Percentiles rank a stretch among this genome's conserved stretches.
phyloP scores from a whole-genome alignment of 2,797 vertebrate genomes.

The Pipistrellus nathusii region DNA sequence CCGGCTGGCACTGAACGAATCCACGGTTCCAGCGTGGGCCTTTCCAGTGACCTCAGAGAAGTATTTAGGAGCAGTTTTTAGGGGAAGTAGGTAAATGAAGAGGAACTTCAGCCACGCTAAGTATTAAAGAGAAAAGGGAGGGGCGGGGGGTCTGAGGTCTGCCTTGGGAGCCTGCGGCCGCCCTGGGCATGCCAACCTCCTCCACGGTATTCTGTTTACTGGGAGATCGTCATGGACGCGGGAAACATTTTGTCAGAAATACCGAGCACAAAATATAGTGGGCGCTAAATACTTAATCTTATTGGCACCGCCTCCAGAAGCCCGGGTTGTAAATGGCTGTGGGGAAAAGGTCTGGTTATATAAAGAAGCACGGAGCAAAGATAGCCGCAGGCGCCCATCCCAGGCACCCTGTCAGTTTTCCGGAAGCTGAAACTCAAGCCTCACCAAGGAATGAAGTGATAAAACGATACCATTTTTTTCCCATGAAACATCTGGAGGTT shows the following conservation, averaged over 20 bases:
- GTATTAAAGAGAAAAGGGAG: constrained; percentile 18
- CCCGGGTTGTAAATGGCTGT: constrained; percentile 72
- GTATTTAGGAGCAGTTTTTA: constrained; percentile 15
- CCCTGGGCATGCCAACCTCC: constrained; percentile 25
- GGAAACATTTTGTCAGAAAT: constrained; percentile 85
- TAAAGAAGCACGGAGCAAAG: constrained; percentile 51
- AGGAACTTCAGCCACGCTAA: constrained; percentile 70
- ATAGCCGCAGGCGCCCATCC: constrained; percentile 39
- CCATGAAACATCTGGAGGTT: constrained; percentile 48
- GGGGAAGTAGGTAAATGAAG: constrained; percentile 43
- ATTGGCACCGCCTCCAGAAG: constrained; percentile 55
- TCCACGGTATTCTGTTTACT: constrained; percentile 77
- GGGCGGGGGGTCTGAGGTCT: not conserved
- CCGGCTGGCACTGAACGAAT: not conserved
- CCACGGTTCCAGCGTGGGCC: not conserved
- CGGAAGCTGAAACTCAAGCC: constrained; percentile 72
- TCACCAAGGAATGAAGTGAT: constrained; percentile 56
- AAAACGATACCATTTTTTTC: constrained; percentile 67
- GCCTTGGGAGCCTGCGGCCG: constrained; percentile 58
- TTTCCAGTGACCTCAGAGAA: constrained; percentile 11
- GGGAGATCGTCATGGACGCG: constrained; percentile 78
- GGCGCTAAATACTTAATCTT: constrained; percentile 75
- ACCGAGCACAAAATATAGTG: constrained; percentile 66
- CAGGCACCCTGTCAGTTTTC: constrained; percentile 46
- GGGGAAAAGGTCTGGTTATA: constrained; percentile 70